A percentile compares a stretch with the other conserved stretches of the same genome.
phyloP scores from a whole-genome alignment of 2,113 vertebrate species.

The Nerophis lumbriciformis region DNA sequence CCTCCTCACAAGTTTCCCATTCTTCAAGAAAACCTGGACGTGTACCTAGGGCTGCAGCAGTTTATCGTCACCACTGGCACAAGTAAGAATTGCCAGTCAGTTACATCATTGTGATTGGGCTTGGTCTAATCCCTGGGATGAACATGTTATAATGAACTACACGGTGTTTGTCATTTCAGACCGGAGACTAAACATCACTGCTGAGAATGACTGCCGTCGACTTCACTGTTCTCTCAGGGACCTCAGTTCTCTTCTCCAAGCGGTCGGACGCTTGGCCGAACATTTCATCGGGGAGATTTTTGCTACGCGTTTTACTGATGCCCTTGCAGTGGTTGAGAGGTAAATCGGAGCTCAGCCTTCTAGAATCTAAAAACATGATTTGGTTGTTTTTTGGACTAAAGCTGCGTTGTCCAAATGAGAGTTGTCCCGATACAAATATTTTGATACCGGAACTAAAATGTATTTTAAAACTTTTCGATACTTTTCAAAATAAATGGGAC shows the following conservation, averaged over 20 bases:
- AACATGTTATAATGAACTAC: neutral
- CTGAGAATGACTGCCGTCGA: conserved; percentile 90
- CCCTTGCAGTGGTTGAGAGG: conserved; percentile 92
- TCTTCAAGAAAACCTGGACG: conserved; percentile 93
- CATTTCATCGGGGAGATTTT: conserved; percentile 93
- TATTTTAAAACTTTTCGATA: too few species aligned
- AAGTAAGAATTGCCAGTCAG: conserved; percentile 68
- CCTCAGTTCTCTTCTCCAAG: conserved; percentile 92
- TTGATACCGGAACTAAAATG: too few species aligned
- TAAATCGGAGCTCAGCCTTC: conserved; percentile 36
- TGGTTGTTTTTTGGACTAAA: neutral
- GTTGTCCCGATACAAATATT: too few species aligned
- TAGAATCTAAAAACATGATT: neutral
- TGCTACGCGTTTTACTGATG: conserved; percentile 83
- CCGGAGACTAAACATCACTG: conserved; percentile 89
- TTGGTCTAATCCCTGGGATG: neutral
- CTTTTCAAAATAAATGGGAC: too few species aligned
- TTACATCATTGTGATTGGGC: neutral
- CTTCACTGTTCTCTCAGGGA: conserved; percentile 93
- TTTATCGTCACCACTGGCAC: conserved; percentile 85
- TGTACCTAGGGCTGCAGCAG: conserved; percentile 94
- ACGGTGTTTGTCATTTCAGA: conserved; percentile 56
- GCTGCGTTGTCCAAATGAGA: too few species aligned
- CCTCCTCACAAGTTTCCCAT: conserved; percentile 83
- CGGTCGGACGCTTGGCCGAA: conserved; percentile 87